These are phyloP conservation scores for Leptinotarsa peninsularis DNA, from an alignment of 2,888 invertebrate genomes.

Conservation along the genomic window DNA sequence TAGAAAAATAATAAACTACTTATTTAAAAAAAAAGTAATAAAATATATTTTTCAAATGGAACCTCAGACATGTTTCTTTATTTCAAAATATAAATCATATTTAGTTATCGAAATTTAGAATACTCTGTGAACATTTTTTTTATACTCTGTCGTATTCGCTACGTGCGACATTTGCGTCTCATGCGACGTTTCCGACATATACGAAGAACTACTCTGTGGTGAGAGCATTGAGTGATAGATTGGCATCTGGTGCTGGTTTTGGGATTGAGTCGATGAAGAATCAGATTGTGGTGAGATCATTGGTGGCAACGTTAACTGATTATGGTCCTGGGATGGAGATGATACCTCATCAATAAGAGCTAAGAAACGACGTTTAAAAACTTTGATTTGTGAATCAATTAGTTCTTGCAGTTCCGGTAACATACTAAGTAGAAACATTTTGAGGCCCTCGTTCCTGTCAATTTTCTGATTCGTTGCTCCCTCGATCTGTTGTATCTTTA, in stretches of 20 bases:
- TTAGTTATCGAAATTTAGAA: background rate
- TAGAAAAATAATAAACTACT: too few relatives aligned
- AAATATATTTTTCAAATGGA: background rate
- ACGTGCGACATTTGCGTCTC: background rate
- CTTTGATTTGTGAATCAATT: slow-evolving; percentile 18
- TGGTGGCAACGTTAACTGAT: background rate
- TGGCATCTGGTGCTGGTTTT: background rate
- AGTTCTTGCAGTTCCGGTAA: slow-evolving; percentile 16
- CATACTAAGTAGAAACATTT: slow-evolving; percentile 21
- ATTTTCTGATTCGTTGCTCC: slow-evolving; percentile 6
- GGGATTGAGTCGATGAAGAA: background rate
- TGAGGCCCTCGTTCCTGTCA: background rate
- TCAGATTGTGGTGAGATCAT: background rate
- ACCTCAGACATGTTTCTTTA: background rate
- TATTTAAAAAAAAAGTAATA: background rate
- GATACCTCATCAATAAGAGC: slow-evolving; percentile 10
- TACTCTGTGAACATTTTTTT: background rate
- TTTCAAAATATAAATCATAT: background rate
- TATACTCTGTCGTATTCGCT: background rate
- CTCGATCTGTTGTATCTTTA: background rate
- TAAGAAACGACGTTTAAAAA: background rate
- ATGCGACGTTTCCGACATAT: background rate
- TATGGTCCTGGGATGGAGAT: background rate
- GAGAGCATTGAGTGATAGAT: too few relatives aligned
- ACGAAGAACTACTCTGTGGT: background rate